Evolutionary conservation across 2,888 invertebrate genomes (phyloP).

Genomic region (Tetragonisca angustula): DNA sequence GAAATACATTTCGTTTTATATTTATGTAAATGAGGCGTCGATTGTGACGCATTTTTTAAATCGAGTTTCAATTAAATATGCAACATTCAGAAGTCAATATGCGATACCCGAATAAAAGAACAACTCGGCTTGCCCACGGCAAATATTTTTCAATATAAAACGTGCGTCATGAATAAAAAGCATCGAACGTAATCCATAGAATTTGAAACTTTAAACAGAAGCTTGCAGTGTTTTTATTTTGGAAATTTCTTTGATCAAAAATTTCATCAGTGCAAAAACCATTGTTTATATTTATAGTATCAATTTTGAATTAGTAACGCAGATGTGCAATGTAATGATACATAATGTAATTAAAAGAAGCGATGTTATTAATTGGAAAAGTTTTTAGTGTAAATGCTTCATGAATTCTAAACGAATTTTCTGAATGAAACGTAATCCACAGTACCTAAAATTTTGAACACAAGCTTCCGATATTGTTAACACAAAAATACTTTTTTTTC

Average conservation of each 20-base stretch:
- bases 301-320: too few relatives aligned
- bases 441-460: not conserved
- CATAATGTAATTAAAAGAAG: too few relatives aligned
- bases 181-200: not conserved
- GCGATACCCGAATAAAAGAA: not conserved
- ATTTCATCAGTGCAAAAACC: too few relatives aligned
- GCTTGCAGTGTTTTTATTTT: not conserved
- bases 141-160: not conserved
- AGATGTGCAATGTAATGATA: too few relatives aligned
- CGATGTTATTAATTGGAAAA: too few relatives aligned
- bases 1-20: not conserved
- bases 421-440: too few relatives aligned
- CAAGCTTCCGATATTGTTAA: not conserved
- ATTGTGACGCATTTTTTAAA: not conserved
- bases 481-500: not conserved
- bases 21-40: not conserved
- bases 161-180: too few relatives aligned
- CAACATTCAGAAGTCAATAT: not conserved
- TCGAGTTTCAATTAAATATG: not conserved
- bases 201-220: not conserved
- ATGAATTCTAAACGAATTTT: too few relatives aligned
- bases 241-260: too few relatives aligned
- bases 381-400: too few relatives aligned
- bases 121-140: not conserved
- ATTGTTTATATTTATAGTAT: too few relatives aligned